phyloP scores from a whole-genome alignment of 2,113 vertebrate species.

The Xiphophorus maculatus region DNA sequence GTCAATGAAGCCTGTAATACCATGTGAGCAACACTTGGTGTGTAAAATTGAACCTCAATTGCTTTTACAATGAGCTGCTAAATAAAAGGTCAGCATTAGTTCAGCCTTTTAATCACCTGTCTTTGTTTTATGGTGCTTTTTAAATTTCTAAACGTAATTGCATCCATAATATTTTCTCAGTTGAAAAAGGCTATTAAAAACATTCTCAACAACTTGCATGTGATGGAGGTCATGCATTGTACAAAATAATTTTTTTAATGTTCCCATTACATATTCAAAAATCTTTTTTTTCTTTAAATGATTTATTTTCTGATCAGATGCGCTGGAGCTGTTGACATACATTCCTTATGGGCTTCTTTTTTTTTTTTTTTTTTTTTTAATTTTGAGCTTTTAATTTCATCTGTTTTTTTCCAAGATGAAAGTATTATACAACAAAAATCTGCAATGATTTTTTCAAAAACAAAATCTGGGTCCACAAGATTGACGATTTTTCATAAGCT shows the following conservation, averaged over 20 bases:
- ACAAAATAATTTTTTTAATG: neutral
- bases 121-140: neutral
- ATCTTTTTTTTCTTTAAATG: neutral
- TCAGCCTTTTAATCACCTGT: slow-evolving; percentile 4
- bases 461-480: too few species aligned
- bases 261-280: neutral
- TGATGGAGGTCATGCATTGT: slow-evolving; percentile 3
- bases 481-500: too few species aligned
- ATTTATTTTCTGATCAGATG: neutral
- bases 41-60: slow-evolving; percentile 56
- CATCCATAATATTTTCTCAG: neutral
- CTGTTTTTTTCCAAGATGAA: neutral
- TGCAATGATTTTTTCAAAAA: too few species aligned
- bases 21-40: slow-evolving; percentile 44
- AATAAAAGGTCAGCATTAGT: slow-evolving; percentile 19
- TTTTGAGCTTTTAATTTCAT: neutral
- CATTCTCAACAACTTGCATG: neutral
- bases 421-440: neutral
- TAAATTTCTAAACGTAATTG: neutral
- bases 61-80: slow-evolving; percentile 23
- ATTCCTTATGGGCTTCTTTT: neutral
- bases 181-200: neutral
- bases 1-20: slow-evolving; percentile 69
- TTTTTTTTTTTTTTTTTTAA: neutral
- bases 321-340: neutral